Base-by-base conservation (phyloP, 2,888 invertebrate species). In the Aethes cnicana region DNA sequence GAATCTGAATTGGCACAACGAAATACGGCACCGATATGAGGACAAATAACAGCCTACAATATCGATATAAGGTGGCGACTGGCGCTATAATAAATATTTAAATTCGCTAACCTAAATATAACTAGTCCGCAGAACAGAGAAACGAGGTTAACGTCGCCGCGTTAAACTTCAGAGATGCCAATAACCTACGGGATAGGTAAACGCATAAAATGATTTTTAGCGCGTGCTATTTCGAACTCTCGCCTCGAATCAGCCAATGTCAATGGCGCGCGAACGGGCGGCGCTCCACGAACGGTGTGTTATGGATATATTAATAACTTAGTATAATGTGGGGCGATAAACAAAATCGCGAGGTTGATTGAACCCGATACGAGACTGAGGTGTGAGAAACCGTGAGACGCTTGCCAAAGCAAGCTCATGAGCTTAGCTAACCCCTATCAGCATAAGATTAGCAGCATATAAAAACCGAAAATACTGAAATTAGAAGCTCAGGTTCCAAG, bases 191-290 rank as follows among this genome's bases (percentile, higher is more conserved):
- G 47, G 46, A 47, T 49, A 57, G 56, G 47, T 49, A 48, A 47
- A 67, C 64, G 62, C 56, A 56, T 68, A 61, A 59, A 57, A 61
- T 61, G 64, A 66, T 69, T 69, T 70, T 68, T 56, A 58, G 63
- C 61, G 62, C 57, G 63, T 53, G 72, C 74, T 80, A 81, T 81
- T 83, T 81, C 68, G 69, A 75, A 52, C 32, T 68, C 64, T 57
- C 58, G 61, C 62, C 62, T 69, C 71, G 63, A 74, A 72, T 66
- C 57, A 58, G 63, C 65, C 72, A 81, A 82, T 84, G 86, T 85
- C 85, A 86, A 84, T 84, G 83, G 81, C 84, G 82, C 74, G 75
- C 66, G 66, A 78, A 78, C 69, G 68, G 63, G 57, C 60, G 62
- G 63, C 62, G 62, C 61, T 57, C 72, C 70, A 71, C 65, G 66